Evolutionary conservation across 2,888 invertebrate genomes (phyloP), one percentile per base, ranked within the genome.

Genomic region (Mayetiola destructor): DNA sequence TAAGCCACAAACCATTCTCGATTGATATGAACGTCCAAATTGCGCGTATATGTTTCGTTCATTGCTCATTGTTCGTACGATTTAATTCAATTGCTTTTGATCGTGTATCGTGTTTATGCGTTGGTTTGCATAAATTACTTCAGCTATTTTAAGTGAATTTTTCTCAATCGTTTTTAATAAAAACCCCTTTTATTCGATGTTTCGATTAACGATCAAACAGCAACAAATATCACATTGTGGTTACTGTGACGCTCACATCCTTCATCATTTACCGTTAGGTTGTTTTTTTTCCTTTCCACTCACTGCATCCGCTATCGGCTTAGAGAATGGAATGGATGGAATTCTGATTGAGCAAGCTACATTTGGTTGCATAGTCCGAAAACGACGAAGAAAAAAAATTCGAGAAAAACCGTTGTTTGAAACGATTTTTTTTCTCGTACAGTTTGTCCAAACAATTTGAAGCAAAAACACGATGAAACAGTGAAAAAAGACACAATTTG

Each of bases 41-140:
- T 48, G 48, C 48, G 18, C 48, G 48, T 27, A 48, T 9, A 3
- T 27, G 27, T 48, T 27, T n/a, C 27, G n/a, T 48, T 27, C 27
- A 48, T n/a, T n/a, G n/a, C n/a, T n/a, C n/a, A n/a, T n/a, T n/a
- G n/a, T n/a, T n/a, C 48, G 27, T 48, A 27, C 48, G 48, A 48
- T 48, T 48, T 48, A 48, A 48, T 48, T 48, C 48, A 48, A 48
- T 48, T 48, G 48, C 27, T 23, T 42, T 3, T 48, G 21, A 23
- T 6, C 20, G 3, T 10, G 21, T 5, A 48, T 27, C 23, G 1
- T 27, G 48, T 48, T 48, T n/a, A n/a, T 48, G 48, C 48, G 48
- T 48, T 48, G 48, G 48, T 27, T 48, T 16, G 48, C 48, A 48
- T 48, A 48, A 48, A 48, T 48, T 27, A 48, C 27, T 48, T 27